These are phyloP conservation scores for Coracopsis vasa DNA, from an alignment of 2,113 vertebrate species.

Conservation along the genomic window DNA sequence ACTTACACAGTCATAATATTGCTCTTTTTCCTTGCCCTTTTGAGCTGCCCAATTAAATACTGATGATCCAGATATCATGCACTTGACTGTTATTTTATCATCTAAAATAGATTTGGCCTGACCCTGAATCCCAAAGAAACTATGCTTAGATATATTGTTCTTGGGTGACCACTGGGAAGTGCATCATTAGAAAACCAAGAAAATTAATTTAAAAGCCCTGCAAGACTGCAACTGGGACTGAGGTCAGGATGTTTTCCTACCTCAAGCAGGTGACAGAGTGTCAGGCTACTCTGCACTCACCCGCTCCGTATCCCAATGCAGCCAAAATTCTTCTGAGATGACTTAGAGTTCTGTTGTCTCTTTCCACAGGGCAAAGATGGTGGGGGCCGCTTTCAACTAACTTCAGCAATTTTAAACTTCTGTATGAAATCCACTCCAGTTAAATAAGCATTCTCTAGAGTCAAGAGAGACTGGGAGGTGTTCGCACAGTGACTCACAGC, in stretches of 20 bases:
- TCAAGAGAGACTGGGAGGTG: neutral
- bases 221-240: neutral
- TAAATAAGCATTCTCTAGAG: constrained; percentile 21
- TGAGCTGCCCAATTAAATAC: neutral
- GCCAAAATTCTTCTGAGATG: neutral
- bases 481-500: constrained; percentile 16
- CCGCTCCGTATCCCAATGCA: neutral
- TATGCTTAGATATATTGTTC: neutral
- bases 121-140: neutral
- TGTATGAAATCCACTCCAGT: neutral
- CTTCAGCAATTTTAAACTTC: constrained; percentile 9
- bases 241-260: neutral
- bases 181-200: neutral
- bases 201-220: neutral
- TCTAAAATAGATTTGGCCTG: neutral
- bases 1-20: neutral
- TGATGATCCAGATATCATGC: neutral
- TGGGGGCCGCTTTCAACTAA: neutral
- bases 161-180: neutral
- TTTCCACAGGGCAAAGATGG: neutral
- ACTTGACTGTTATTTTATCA: neutral
- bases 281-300: neutral
- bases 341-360: neutral
- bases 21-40: neutral
- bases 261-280: neutral